phyloP scores from a whole-genome alignment of 2,888 invertebrate species.

The Agrotis segetum region DNA sequence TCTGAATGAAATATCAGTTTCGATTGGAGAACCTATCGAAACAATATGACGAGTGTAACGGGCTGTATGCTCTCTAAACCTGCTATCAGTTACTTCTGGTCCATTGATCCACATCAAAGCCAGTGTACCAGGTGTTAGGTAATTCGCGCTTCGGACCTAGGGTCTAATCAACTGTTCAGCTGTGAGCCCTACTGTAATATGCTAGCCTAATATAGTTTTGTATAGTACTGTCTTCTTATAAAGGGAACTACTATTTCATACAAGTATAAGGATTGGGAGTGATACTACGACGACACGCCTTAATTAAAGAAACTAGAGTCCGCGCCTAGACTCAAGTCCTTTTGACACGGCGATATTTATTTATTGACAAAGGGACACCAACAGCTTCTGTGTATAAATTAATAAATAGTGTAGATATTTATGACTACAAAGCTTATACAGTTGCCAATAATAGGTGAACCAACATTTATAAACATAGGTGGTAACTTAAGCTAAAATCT shows the following conservation, averaged over 20 bases:
- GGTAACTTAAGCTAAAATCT: too few species aligned
- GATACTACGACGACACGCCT: too few species aligned
- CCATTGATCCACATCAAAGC: constrained; percentile 61
- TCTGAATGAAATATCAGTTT: constrained; percentile 4
- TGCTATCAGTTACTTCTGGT: constrained; percentile 10
- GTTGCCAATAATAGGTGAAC: too few species aligned
- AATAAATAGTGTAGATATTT: too few species aligned
- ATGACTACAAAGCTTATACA: too few species aligned
- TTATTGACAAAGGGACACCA: too few species aligned
- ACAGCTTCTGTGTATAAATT: too few species aligned
- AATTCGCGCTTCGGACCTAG: constrained; percentile 16
- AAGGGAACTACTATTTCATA: not conserved
- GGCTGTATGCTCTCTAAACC: not conserved
- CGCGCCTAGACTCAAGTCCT: too few species aligned
- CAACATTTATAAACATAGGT: too few species aligned
- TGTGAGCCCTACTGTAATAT: constrained; percentile 40
- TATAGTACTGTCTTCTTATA: too few species aligned
- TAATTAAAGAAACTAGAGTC: too few species aligned
- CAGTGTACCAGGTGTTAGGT: not conserved
- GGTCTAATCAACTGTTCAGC: constrained; percentile 56
- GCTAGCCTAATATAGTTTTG: not conserved
- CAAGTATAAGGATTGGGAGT: not conserved
- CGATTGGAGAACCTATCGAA: constrained; percentile 14
- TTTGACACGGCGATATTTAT: too few species aligned
- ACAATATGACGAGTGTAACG: constrained; percentile 20